Evolutionary conservation across 2,888 invertebrate species (phyloP).

Genomic region (Digitonthophagus gazella): DNA sequence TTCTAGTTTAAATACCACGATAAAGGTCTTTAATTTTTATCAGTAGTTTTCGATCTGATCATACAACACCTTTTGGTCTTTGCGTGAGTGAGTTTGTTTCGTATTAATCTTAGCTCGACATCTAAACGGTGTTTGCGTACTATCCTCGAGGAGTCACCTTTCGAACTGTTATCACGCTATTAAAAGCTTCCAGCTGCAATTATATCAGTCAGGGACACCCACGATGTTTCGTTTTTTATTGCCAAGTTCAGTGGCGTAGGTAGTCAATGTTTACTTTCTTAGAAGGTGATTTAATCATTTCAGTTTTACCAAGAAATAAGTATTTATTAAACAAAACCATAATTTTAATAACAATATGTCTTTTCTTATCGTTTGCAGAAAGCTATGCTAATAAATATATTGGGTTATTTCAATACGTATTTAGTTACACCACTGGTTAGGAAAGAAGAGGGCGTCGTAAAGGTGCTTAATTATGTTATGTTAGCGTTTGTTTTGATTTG

Average conservation of each 20-base stretch:
- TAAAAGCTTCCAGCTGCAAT: background rate
- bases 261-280: background rate
- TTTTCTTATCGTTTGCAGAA: too few relatives aligned
- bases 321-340: too few relatives aligned
- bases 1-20: background rate
- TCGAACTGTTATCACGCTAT: background rate
- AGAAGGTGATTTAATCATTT: background rate
- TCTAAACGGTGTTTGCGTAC: background rate
- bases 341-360: too few relatives aligned
- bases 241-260: background rate
- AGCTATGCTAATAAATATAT: too few relatives aligned
- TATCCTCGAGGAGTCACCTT: background rate
- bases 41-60: too few relatives aligned
- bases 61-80: too few relatives aligned
- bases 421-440: background rate
- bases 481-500: conserved; percentile 26
- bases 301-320: background rate
- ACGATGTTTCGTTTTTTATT: background rate
- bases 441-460: too few relatives aligned
- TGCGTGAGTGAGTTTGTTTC: background rate
- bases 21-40: too few relatives aligned
- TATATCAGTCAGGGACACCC: background rate
- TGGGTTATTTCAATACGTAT: too few relatives aligned
- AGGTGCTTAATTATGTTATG: conserved; percentile 27
- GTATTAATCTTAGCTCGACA: background rate